A percentile compares a stretch with the other conserved stretches of the same genome.
phyloP scores from a whole-genome alignment of 2,797 vertebrate genomes.

The Chelidonichthys spinosus region DNA sequence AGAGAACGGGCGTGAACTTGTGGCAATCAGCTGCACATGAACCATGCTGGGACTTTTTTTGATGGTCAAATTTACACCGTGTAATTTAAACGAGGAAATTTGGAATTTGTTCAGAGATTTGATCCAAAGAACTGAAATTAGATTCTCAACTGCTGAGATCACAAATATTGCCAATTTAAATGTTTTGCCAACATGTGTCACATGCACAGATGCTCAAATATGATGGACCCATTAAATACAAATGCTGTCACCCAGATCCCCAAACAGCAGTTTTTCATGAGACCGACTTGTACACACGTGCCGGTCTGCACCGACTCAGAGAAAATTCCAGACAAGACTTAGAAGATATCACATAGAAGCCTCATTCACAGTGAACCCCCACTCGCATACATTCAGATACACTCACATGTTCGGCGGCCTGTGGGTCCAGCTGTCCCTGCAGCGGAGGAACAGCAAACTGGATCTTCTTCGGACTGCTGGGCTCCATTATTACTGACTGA shows the following conservation, averaged over 20 bases:
- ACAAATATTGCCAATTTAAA: not conserved
- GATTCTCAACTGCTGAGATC: not conserved
- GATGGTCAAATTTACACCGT: not conserved
- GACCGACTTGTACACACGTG: constrained; percentile 15
- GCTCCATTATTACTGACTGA: constrained; percentile 87
- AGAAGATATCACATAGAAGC: constrained; percentile 37
- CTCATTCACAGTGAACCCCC: constrained; percentile 30
- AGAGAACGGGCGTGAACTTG: constrained; percentile 11
- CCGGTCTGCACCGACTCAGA: constrained; percentile 55
- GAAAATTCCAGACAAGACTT: constrained; percentile 56
- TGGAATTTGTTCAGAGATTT: not conserved
- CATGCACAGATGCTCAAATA: constrained; percentile 12
- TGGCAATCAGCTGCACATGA: not conserved
- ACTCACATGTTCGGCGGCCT: constrained; percentile 96
- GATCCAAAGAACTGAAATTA: not conserved
- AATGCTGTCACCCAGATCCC: constrained; percentile 2
- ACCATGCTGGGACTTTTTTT: not conserved
- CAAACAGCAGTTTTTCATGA: constrained; percentile 23
- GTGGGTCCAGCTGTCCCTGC: constrained; percentile 93
- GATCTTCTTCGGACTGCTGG: constrained; percentile 97
- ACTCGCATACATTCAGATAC: constrained; percentile 12
- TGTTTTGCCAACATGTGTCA: not conserved
- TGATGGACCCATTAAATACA: constrained; percentile 7
- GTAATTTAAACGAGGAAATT: constrained; percentile 3
- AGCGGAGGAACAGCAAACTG: constrained; percentile 92